phyloP scores from a whole-genome alignment of 2,113 vertebrate genomes.

The Leptobrachium leishanense region DNA sequence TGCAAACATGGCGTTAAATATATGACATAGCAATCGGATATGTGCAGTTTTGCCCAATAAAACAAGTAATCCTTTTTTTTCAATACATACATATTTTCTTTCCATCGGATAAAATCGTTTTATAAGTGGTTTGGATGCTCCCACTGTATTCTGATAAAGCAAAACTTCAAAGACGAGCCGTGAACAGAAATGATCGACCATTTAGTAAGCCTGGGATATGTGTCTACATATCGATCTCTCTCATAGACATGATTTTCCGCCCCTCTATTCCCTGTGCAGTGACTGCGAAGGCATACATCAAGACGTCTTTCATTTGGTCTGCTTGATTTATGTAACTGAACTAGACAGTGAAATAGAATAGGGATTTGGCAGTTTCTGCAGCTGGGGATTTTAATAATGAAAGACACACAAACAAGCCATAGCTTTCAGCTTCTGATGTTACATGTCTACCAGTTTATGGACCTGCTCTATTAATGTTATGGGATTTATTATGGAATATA shows the following conservation, averaged over 20 bases:
- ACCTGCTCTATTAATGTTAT: no score
- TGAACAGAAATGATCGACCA: background rate
- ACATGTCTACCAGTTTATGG: no score
- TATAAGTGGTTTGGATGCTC: no score
- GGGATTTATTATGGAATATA: no score
- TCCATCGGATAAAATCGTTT: no score
- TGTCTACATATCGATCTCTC: slow-evolving; percentile 33
- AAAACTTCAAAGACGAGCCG: background rate
- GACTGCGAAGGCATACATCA: slow-evolving; percentile 57
- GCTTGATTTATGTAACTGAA: slow-evolving; percentile 53
- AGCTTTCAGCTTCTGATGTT: background rate
- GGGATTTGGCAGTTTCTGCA: no score
- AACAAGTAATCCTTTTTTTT: no score
- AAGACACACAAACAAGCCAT: background rate
- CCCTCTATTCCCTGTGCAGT: slow-evolving; percentile 19
- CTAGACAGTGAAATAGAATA: slow-evolving; percentile 18
- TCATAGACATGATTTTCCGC: slow-evolving; percentile 32
- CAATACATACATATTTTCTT: no score
- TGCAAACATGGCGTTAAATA: no score
- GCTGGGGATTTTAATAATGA: background rate
- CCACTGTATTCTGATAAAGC: no score
- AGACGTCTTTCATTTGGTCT: slow-evolving; percentile 54
- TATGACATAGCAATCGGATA: no score
- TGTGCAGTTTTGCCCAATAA: no score
- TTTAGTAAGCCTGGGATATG: background rate